phyloP scores from a whole-genome alignment of 2,113 vertebrate species.

The Piprites chloris region DNA sequence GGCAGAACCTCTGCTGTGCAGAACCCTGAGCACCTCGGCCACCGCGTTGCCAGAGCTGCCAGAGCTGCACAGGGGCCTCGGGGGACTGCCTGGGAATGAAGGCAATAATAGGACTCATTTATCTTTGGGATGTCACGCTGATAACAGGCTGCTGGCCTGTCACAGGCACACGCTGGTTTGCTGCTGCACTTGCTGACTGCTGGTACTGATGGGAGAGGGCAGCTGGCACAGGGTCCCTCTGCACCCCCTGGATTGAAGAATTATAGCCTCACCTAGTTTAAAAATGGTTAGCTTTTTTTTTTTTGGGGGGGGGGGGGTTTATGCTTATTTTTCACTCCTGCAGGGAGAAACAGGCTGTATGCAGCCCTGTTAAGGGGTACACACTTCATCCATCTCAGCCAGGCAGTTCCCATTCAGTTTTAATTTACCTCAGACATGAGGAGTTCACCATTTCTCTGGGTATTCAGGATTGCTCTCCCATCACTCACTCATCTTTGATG shows the following conservation, averaged over 20 bases:
- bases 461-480: neutral
- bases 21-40: neutral
- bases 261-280: neutral
- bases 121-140: neutral
- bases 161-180: rapidly evolving
- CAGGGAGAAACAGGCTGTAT: neutral
- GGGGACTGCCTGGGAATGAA: neutral
- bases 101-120: neutral
- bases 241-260: neutral
- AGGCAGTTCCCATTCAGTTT: rapidly evolving
- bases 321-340: neutral
- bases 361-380: neutral
- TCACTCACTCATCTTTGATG: neutral
- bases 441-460: neutral
- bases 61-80: neutral
- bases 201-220: neutral
- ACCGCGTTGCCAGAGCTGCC: rapidly evolving
- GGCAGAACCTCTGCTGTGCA: neutral
- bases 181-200: neutral
- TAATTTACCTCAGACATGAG: neutral
- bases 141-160: neutral
- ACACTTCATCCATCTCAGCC: neutral
- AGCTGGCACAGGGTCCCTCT: neutral
- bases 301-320: no score
- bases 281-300: neutral